Evolutionary conservation across 2,888 invertebrate species (phyloP).

Genomic region (Gnatocerus cornutus): DNA sequence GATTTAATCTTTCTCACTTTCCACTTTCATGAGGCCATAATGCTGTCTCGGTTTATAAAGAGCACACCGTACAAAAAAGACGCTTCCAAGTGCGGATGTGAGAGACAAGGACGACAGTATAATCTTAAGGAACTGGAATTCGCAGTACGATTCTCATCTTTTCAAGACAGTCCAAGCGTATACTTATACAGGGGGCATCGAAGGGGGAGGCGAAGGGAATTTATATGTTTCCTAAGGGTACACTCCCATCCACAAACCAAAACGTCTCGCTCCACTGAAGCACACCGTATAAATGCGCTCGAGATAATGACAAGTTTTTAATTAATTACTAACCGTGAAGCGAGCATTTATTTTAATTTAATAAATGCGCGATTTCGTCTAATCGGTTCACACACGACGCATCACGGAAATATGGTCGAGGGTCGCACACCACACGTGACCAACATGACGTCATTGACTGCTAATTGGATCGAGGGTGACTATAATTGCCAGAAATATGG

Average conservation of each 20-base stretch:
- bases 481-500: neutral
- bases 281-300: slow-evolving; percentile 64
- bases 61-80: slow-evolving; percentile 51
- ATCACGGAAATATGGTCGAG: neutral
- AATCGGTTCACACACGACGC: slow-evolving; percentile 50
- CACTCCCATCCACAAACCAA: slow-evolving; percentile 66
- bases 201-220: slow-evolving; percentile 59
- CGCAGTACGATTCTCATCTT: slow-evolving; percentile 70
- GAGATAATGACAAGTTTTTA: slow-evolving; percentile 68
- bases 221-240: slow-evolving; percentile 69
- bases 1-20: slow-evolving; percentile 64
- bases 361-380: slow-evolving; percentile 59
- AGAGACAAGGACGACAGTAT: slow-evolving; percentile 62
- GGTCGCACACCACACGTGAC: neutral
- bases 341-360: slow-evolving; percentile 64
- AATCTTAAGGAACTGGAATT: slow-evolving; percentile 71
- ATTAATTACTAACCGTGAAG: slow-evolving; percentile 65
- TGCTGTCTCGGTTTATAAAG: slow-evolving; percentile 63
- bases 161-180: slow-evolving; percentile 70
- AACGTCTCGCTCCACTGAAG: slow-evolving; percentile 65
- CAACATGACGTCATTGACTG: neutral
- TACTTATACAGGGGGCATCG: slow-evolving; percentile 64
- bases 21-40: slow-evolving; percentile 61
- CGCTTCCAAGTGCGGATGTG: slow-evolving; percentile 53
- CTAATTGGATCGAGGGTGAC: slow-evolving; percentile 14